phyloP scores from a whole-genome alignment of 2,797 vertebrate genomes.

The Aythya fuligula region DNA sequence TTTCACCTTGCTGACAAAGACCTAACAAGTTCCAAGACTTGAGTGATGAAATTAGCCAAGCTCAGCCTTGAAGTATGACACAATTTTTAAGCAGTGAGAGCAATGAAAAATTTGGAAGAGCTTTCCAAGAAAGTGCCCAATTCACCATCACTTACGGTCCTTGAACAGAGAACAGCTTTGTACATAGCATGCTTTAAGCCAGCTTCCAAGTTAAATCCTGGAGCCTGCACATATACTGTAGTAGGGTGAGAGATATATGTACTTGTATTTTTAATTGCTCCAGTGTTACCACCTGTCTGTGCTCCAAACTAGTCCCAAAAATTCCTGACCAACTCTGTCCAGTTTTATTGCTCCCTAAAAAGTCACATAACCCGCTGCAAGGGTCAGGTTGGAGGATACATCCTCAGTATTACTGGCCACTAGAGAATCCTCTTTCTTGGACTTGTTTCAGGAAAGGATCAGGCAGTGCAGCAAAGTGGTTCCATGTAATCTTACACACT shows the following conservation, averaged over 20 bases:
- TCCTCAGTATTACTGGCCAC: neutral
- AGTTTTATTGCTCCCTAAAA: neutral
- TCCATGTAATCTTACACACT: neutral
- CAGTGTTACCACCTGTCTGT: neutral
- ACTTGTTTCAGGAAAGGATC: neutral
- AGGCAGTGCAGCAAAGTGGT: neutral
- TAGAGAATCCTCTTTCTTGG: neutral
- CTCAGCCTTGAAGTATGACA: neutral
- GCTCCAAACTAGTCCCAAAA: neutral
- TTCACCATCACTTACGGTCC: neutral
- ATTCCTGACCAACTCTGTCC: neutral
- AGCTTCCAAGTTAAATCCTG: neutral
- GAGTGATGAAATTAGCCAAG: slow-evolving; percentile 3
- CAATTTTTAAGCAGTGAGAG: neutral
- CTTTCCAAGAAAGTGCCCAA: neutral
- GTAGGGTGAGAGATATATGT: fast-evolving
- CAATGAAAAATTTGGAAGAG: neutral
- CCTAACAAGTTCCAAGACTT: neutral
- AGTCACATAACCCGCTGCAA: neutral
- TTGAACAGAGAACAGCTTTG: neutral
- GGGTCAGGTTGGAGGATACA: neutral
- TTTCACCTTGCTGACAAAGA: slow-evolving; percentile 4
- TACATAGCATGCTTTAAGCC: neutral
- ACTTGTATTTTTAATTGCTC: neutral
- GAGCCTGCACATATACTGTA: neutral